A percentile compares a stretch with the other conserved stretches of the same genome.
These are phyloP conservation scores for Ethmia dodecea DNA, from an alignment of 2,888 invertebrate species.

Conservation along the genomic window DNA sequence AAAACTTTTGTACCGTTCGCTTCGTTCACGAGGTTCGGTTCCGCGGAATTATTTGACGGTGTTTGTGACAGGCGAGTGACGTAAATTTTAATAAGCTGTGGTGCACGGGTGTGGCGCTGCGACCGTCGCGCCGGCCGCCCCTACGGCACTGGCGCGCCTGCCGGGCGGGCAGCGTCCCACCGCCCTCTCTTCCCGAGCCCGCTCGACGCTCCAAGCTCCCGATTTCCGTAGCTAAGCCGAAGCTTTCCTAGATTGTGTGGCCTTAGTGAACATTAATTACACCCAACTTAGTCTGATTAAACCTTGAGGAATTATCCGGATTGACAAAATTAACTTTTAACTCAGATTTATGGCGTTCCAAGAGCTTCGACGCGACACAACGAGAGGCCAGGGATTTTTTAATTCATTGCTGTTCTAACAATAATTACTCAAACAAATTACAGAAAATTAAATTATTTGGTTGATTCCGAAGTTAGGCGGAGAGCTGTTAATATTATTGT, in stretches of 20 bases:
- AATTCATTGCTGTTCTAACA: slow-evolving; percentile 11
- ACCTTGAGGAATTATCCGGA: slow-evolving; percentile 76
- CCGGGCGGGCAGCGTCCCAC: slow-evolving; percentile 13
- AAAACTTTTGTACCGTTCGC: slow-evolving; percentile 30
- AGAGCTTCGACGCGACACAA: slow-evolving; percentile 28
- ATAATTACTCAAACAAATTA: no score
- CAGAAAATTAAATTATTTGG: no score
- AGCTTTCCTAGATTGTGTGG: slow-evolving; percentile 74
- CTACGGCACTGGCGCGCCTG: slow-evolving; percentile 50
- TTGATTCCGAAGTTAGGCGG: no score
- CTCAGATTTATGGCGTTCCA: slow-evolving; percentile 67
- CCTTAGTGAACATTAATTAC: slow-evolving; percentile 77
- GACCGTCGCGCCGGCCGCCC: slow-evolving; percentile 36
- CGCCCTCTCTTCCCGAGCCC: slow-evolving; percentile 19
- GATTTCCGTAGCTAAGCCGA: slow-evolving; percentile 62
- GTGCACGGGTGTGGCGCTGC: slow-evolving; percentile 18
- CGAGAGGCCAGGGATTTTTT: slow-evolving; percentile 16
- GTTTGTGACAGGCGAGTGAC: slow-evolving; percentile 52
- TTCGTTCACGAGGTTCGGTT: slow-evolving; percentile 33
- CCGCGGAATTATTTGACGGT: slow-evolving; percentile 37
- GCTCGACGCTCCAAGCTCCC: slow-evolving; percentile 42
- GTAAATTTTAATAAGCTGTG: slow-evolving; percentile 48
- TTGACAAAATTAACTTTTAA: slow-evolving; percentile 78
- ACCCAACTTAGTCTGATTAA: slow-evolving; percentile 76
- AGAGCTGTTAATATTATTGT: no score